Evolutionary conservation across 2,113 vertebrate species (phyloP).

Genomic region (Elaphurus davidianus): DNA sequence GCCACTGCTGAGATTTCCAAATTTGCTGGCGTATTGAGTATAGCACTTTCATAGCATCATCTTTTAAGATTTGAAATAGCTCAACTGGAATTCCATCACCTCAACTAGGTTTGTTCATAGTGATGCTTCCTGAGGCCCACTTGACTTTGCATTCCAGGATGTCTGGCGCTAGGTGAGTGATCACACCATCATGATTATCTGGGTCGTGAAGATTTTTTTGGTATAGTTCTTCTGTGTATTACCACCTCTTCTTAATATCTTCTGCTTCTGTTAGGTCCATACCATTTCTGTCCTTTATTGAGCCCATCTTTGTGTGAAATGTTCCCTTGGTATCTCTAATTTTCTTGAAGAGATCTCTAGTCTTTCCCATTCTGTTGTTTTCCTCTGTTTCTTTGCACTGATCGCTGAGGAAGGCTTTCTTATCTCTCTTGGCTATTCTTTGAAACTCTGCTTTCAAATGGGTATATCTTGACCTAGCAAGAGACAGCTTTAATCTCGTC

Average conservation of each 20-base stretch:
- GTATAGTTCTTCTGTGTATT: background rate
- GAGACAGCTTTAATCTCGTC: background rate
- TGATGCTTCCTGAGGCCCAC: background rate
- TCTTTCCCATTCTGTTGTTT: background rate
- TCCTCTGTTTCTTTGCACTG: background rate
- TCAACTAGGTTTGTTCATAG: background rate
- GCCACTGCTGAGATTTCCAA: background rate
- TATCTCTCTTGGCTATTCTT: background rate
- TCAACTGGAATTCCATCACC: no score
- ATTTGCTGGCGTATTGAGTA: background rate
- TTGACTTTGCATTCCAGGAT: background rate
- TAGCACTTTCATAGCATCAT: no score
- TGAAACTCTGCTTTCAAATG: background rate
- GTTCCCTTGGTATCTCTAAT: background rate
- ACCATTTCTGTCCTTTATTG: background rate
- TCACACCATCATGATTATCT: background rate
- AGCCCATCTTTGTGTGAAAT: background rate
- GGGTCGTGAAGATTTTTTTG: background rate
- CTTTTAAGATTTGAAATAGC: no score
- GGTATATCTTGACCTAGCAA: background rate
- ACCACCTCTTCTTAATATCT: background rate
- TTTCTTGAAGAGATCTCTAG: background rate
- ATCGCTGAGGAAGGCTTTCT: background rate
- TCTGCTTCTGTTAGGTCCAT: background rate
- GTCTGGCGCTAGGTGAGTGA: background rate